These are phyloP conservation scores for Capra hircus DNA, from an alignment of 2,113 vertebrate species.

Conservation along the genomic window DNA sequence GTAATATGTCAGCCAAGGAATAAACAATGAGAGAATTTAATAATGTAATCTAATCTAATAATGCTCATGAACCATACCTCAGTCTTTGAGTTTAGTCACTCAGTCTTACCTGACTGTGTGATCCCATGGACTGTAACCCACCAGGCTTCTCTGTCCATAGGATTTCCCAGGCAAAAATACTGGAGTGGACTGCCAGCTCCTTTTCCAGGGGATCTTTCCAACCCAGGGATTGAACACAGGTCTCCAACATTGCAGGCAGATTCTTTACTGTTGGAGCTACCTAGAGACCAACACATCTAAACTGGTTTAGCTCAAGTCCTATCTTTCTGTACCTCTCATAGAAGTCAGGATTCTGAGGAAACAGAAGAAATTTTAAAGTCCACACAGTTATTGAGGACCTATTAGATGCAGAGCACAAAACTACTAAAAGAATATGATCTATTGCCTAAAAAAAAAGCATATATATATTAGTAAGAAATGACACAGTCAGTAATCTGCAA, in stretches of 20 bases:
- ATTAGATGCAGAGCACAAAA: not conserved
- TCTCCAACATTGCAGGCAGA: not conserved
- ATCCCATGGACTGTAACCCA: not conserved
- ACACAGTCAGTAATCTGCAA: not conserved
- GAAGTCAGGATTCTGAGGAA: not conserved
- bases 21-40: constrained; percentile 1
- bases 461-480: not conserved
- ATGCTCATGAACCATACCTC: not conserved
- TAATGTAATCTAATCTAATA: not conserved
- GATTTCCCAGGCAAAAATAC: not conserved
- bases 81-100: not conserved
- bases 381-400: not conserved
- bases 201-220: not conserved
- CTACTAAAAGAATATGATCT: not conserved
- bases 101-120: not conserved
- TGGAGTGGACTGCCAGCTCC: not conserved
- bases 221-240: not conserved
- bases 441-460: not conserved
- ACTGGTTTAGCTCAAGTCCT: not conserved
- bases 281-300: not conserved
- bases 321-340: not conserved
- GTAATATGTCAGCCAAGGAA: not conserved
- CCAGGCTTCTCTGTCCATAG: not conserved
- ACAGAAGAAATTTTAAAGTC: not conserved
- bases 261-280: not conserved